Evolutionary conservation across 2,888 invertebrate species (phyloP), one percentile per base, ranked within the genome.

Genomic region (Chloroclysta siterata): DNA sequence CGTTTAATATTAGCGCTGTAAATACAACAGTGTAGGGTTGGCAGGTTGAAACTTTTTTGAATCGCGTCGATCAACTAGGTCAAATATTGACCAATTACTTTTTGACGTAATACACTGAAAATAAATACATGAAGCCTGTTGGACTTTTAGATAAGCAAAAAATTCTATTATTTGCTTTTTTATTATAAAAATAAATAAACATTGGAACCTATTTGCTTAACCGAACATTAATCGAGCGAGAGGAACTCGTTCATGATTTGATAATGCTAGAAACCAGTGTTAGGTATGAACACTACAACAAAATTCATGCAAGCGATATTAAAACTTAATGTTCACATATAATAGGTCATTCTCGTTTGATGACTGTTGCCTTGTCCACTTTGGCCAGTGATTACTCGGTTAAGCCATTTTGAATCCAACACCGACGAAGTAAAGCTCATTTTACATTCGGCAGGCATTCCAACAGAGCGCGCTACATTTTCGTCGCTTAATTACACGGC

Each of bases 401-500:
- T 29, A 14, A 41, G 14, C 48, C 11, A 46, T 7, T 36, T 28
- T 6, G 14, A 41, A n/a, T 14, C 48, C 15, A 41, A 50, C 14
- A 1, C 13, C 11, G 15, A n/a, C 42, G 4, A 14, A 1, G 3
- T n/a, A 46, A 46, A 36, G 46, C 29, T 52, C 22, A 52, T 59
- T 52, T 52, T 59, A 11, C 36, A 11, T 39, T 39, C 10, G 11
- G 39, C 3, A 51, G 7, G 17, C 13, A 13, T 7, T 44, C 47
- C 17, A 50, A 29, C 33, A 51, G 8, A 51, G 14, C 39, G 46
- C 39, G 48, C 22, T 54, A 42, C 50, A 36, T 33, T 60, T 60
- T 50, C 60, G 50, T 36, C 41, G 17, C 46, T 46, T 48, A 54
- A 60, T 46, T 17, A 60, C 50, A 44, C 22, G 46, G 22, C 50